Evolutionary conservation across 2,888 invertebrate genomes (phyloP).

Genomic region (Epistrophella euchroma): DNA sequence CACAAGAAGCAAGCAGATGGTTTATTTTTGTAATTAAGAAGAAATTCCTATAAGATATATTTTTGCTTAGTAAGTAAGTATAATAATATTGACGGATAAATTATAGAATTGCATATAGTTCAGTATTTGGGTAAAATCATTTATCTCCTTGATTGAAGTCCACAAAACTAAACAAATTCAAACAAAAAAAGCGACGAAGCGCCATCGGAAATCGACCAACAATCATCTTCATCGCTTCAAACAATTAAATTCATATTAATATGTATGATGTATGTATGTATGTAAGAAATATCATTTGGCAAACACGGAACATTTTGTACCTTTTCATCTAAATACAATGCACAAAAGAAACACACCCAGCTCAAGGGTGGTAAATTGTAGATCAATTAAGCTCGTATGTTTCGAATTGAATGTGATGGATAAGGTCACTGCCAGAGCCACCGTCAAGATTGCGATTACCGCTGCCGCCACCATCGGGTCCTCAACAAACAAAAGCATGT

Average conservation of each 20-base stretch:
- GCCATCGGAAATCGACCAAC: not conserved
- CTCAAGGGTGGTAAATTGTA: constrained; percentile 72
- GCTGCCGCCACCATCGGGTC: constrained; percentile 3
- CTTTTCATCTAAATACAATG: constrained; percentile 23
- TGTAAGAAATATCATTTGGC: constrained; percentile 31
- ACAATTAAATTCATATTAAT: constrained; percentile 46
- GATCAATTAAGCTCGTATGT: constrained; percentile 72
- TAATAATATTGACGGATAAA: no score
- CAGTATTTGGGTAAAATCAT: no score
- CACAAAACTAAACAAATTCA: not conserved
- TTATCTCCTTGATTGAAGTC: not conserved
- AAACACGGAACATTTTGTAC: constrained; percentile 8
- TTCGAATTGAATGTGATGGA: constrained; percentile 67
- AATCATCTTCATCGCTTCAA: constrained; percentile 16
- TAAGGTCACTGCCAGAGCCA: constrained; percentile 70
- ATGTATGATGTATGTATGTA: no score
- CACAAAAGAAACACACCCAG: constrained; percentile 40
- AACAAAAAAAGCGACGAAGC: not conserved
- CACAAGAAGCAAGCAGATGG: no score
- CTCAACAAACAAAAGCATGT: constrained; percentile 51
- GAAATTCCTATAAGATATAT: no score
- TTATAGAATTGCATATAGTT: no score
- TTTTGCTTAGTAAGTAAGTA: no score
- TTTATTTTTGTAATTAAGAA: no score
- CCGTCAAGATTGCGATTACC: not conserved